Evolutionary conservation across 2,113 vertebrate genomes (phyloP).

Genomic region (Egretta garzetta): DNA sequence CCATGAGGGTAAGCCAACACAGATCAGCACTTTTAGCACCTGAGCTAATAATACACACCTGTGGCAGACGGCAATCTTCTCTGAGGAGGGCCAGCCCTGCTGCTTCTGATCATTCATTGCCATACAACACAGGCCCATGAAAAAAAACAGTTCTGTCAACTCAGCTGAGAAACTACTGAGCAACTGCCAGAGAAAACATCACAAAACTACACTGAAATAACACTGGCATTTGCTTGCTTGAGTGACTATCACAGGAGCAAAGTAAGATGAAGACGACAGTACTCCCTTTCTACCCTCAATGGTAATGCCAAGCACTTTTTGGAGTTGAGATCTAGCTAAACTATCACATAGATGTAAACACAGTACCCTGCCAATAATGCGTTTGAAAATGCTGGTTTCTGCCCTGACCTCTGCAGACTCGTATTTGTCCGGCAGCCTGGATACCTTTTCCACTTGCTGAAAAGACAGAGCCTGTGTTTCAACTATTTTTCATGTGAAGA

Average conservation of each 20-base stretch:
- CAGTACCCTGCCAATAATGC: background rate
- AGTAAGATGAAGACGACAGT: background rate
- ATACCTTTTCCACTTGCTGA: background rate
- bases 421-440: background rate
- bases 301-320: background rate
- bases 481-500: background rate
- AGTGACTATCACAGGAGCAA: background rate
- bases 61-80: rapidly evolving
- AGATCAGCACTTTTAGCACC: background rate
- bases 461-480: background rate
- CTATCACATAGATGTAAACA: background rate
- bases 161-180: background rate
- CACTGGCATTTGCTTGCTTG: background rate
- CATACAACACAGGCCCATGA: background rate
- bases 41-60: too few relatives aligned
- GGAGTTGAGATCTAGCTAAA: background rate
- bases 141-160: background rate
- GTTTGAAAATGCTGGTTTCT: background rate
- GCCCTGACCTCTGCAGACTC: background rate
- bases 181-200: background rate
- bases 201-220: background rate
- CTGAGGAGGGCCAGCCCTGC: background rate
- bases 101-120: background rate
- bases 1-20: background rate
- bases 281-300: background rate